Percentiles rank a stretch among this genome's conserved stretches.
These are phyloP conservation scores for Cheilosia vulpina DNA, from an alignment of 2,888 invertebrate genomes.

Conservation along the genomic window DNA sequence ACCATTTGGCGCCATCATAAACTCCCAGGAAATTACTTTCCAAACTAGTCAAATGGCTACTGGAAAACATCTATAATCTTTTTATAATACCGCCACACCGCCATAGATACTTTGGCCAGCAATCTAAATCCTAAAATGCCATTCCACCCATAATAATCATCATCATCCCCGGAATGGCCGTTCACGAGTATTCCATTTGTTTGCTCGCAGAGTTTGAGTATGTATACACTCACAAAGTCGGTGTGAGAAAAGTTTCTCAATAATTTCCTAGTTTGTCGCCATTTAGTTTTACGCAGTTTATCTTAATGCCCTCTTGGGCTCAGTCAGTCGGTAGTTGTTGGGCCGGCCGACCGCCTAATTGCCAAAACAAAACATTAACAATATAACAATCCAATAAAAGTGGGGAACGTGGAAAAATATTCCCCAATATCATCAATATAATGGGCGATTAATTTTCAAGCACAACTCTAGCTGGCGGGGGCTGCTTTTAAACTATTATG, in stretches of 20 bases:
- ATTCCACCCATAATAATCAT: conserved; percentile 46
- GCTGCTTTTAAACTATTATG: conserved; percentile 35
- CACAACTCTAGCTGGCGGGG: conserved; percentile 27
- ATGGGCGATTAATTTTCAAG: conserved; percentile 67
- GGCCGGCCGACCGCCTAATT: conserved; percentile 51
- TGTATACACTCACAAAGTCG: background rate
- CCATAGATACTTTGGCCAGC: conserved; percentile 26
- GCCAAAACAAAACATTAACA: conserved; percentile 74
- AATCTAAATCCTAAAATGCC: conserved; percentile 57
- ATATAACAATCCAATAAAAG: conserved; percentile 53
- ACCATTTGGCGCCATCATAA: conserved; percentile 74
- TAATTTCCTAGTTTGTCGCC: conserved; percentile 75
- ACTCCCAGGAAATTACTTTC: conserved; percentile 59
- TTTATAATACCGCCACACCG: conserved; percentile 64
- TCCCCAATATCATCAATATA: conserved; percentile 70
- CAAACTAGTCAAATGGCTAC: conserved; percentile 62
- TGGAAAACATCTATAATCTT: conserved; percentile 73
- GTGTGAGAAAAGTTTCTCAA: conserved; percentile 71
- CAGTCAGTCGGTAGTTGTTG: background rate
- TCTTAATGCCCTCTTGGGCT: conserved; percentile 51
- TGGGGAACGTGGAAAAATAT: conserved; percentile 51
- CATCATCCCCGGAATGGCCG: conserved; percentile 46
- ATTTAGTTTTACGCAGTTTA: conserved; percentile 65
- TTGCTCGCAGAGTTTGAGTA: background rate
- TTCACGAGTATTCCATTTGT: conserved; percentile 15